phyloP scores from a whole-genome alignment of 2,113 vertebrate genomes.

The Struthio camelus region DNA sequence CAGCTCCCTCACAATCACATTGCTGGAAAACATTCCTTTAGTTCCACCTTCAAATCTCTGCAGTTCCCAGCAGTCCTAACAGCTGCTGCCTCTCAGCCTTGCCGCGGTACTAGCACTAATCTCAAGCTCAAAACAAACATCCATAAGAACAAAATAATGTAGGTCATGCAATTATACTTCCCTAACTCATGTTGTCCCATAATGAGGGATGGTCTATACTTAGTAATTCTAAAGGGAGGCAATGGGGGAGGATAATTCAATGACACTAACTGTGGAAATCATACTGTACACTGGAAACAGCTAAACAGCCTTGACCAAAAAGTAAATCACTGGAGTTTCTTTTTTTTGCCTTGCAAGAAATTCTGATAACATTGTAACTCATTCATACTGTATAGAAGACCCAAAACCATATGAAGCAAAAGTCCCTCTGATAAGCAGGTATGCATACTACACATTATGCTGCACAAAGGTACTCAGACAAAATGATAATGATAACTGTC shows the following conservation, averaged over 20 bases:
- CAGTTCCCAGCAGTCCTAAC: neutral
- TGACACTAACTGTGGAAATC: neutral
- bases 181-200: neutral
- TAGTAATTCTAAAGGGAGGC: neutral
- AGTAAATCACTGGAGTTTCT: neutral
- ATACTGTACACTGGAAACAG: neutral
- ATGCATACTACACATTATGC: neutral
- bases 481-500: neutral
- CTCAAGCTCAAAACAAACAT: neutral
- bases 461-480: neutral
- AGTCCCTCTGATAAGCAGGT: neutral
- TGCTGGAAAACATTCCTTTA: neutral
- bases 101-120: neutral
- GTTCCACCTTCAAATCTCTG: neutral
- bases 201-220: neutral
- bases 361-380: neutral
- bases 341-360: neutral
- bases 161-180: neutral
- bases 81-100: neutral
- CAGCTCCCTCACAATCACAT: neutral
- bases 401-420: neutral
- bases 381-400: neutral
- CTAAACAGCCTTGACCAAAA: neutral
- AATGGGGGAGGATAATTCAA: neutral
- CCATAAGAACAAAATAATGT: neutral